These are phyloP conservation scores for Leiothrix lutea DNA, from an alignment of 2,113 vertebrate genomes.

Conservation along the genomic window DNA sequence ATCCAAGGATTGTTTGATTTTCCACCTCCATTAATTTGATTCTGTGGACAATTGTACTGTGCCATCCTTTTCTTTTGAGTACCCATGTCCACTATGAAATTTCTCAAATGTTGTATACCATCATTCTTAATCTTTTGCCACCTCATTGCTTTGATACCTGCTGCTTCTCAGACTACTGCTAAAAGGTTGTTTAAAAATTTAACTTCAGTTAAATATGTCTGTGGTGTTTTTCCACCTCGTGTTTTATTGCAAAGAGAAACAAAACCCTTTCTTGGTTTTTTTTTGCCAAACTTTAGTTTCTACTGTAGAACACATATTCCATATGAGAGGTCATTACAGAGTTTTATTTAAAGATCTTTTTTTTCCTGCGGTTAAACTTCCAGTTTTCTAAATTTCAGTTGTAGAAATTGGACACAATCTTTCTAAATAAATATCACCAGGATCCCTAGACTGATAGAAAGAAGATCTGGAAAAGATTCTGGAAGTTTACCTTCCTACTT, in stretches of 20 bases:
- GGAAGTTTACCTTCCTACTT: background rate
- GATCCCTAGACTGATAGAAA: background rate
- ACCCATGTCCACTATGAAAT: background rate
- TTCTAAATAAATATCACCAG: background rate
- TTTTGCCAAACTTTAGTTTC: background rate
- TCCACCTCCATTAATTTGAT: background rate
- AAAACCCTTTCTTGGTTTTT: background rate
- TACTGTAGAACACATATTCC: background rate
- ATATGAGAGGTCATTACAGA: background rate
- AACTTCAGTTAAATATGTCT: background rate
- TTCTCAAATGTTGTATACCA: background rate
- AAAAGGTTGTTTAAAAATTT: background rate
- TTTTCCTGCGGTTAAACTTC: background rate
- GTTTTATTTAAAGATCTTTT: background rate
- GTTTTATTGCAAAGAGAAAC: background rate
- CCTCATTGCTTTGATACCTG: background rate
- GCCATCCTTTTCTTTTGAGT: background rate
- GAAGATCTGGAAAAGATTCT: background rate
- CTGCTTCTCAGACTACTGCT: background rate
- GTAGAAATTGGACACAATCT: background rate
- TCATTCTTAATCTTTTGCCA: background rate
- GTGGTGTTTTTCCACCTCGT: background rate
- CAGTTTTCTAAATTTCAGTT: background rate
- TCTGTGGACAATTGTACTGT: background rate
- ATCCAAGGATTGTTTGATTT: background rate